A percentile compares a stretch with the other conserved stretches of the same genome.
These are phyloP conservation scores for Apis laboriosa DNA, from an alignment of 1,140 invertebrate species.

Conservation along the genomic window DNA sequence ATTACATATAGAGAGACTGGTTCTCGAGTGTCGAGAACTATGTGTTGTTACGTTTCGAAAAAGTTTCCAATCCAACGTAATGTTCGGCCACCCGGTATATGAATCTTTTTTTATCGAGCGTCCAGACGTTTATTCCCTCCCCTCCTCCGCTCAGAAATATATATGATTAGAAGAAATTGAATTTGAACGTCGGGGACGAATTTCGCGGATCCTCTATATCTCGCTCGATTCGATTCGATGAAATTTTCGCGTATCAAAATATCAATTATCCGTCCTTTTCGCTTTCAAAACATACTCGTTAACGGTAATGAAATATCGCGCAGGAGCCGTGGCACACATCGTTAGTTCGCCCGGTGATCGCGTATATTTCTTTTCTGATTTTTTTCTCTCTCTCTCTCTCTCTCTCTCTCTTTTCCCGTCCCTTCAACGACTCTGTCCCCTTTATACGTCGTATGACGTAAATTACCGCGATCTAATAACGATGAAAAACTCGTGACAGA, in stretches of 20 bases:
- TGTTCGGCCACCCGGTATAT: conserved; percentile 25
- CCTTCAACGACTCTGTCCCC: not conserved
- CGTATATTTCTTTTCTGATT: conserved; percentile 21
- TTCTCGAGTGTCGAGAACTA: no score
- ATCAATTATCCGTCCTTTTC: conserved; percentile 56
- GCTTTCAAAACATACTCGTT: conserved; percentile 48
- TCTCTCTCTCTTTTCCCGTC: not conserved
- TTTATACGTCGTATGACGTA: conserved; percentile 22
- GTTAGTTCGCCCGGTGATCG: conserved; percentile 8
- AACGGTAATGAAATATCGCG: conserved; percentile 47
- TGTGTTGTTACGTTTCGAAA: not conserved
- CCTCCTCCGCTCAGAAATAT: conserved; percentile 46
- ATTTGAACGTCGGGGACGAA: conserved; percentile 53
- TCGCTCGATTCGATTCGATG: not conserved
- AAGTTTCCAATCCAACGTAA: not conserved
- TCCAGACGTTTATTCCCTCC: conserved; percentile 59
- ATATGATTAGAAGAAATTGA: conserved; percentile 60
- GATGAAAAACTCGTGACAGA: conserved; percentile 34
- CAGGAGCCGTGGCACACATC: not conserved
- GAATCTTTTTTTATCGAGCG: conserved; percentile 40
- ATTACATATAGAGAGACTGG: no score
- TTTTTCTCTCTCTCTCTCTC: not conserved
- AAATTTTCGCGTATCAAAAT: conserved; percentile 57
- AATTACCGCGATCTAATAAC: conserved; percentile 38
- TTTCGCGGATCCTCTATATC: not conserved